Evolutionary conservation across 2,113 vertebrate species (phyloP).

Genomic region (Camelus bactrianus): DNA sequence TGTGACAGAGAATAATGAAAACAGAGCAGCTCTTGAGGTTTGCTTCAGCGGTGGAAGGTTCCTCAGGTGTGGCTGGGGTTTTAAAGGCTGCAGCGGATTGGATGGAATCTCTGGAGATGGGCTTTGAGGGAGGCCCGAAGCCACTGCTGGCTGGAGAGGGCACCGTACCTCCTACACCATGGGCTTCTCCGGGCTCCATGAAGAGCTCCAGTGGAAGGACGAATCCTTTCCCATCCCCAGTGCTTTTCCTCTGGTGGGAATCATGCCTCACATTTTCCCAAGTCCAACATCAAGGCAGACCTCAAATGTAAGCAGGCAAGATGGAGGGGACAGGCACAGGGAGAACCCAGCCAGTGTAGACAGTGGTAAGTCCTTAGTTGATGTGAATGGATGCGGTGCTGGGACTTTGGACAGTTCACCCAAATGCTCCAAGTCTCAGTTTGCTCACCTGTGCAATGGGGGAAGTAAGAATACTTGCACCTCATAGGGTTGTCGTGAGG

Average conservation of each 20-base stretch:
- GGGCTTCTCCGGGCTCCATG: background rate
- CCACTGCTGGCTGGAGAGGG: background rate
- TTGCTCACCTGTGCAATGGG: background rate
- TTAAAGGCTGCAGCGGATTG: background rate
- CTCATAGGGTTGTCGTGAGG: background rate
- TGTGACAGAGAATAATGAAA: conserved; percentile 51
- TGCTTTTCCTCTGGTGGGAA: background rate
- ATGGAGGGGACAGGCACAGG: too few relatives aligned
- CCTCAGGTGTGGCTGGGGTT: background rate
- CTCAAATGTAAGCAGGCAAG: background rate
- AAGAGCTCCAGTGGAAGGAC: background rate
- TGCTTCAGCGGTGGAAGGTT: background rate
- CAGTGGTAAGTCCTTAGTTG: too few relatives aligned
- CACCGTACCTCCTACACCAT: background rate
- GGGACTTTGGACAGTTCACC: background rate
- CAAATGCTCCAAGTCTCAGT: background rate
- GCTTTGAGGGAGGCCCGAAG: background rate
- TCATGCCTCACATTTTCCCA: background rate
- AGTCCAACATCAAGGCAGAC: background rate
- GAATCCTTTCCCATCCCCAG: background rate
- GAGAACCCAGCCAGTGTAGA: fast-evolving
- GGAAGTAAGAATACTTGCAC: background rate
- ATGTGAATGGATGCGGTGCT: fast-evolving
- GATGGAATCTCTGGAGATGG: background rate
- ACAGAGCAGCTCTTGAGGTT: background rate